Percentiles rank a stretch among this genome's conserved stretches.
Conservation (phyloP, 2,113 vertebrate species). For the Lycaon pictus region DNA sequence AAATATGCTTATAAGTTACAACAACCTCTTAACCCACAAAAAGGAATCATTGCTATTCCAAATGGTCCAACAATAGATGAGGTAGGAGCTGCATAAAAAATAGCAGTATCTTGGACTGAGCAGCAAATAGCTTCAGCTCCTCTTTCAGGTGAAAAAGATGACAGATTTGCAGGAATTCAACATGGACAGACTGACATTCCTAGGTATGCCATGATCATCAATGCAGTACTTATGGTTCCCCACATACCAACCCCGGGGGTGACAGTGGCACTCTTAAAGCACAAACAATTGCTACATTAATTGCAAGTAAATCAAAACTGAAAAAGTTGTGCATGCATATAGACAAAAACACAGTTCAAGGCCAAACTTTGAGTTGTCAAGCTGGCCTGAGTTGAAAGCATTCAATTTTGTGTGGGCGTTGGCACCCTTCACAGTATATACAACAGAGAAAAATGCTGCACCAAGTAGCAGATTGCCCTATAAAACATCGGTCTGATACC, state of each 20-base stretch:
- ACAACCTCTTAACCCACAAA: neutral
- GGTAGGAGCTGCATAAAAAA: neutral
- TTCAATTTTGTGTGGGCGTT: neutral
- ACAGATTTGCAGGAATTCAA: neutral
- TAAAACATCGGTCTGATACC: neutral
- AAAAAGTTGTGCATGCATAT: neutral
- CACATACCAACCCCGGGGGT: neutral
- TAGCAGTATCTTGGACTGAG: neutral
- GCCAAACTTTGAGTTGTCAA: neutral
- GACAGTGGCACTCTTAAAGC: neutral
- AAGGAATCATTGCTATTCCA: neutral
- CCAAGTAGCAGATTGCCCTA: too few relatives aligned
- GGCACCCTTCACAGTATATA: neutral
- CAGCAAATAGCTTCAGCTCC: neutral
- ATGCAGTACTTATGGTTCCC: neutral
- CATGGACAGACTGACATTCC: neutral
- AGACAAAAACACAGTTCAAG: neutral
- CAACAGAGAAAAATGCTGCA: neutral
- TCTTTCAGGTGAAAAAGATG: neutral
- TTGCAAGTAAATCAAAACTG: neutral
- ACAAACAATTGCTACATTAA: neutral
- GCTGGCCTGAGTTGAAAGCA: neutral
- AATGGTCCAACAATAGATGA: neutral
- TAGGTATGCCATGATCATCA: neutral
- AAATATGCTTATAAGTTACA: conserved; percentile 55